Conservation (phyloP, 2,797 vertebrate genomes). For the Lycodopsis pacificus region DNA sequence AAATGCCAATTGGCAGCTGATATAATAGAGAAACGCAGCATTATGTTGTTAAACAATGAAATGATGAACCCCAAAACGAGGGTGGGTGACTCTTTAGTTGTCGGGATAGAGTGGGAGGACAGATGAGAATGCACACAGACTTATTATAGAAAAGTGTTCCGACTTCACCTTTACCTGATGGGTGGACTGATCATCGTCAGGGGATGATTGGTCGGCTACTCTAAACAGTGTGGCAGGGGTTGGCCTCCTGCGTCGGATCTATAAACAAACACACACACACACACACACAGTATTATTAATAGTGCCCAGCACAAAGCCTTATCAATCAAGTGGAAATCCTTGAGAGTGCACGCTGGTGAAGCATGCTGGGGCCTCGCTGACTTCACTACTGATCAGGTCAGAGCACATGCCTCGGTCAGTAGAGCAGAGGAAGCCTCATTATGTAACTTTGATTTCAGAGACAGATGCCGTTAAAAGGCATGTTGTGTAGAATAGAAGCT, state of each 20-base stretch:
- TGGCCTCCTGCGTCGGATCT: conserved; percentile 96
- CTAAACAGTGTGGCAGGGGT: conserved; percentile 96
- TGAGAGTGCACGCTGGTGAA: conserved; percentile 25
- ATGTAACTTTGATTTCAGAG: conserved; percentile 13
- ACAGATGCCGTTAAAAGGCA: background rate
- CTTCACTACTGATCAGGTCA: conserved; percentile 39
- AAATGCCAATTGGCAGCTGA: background rate
- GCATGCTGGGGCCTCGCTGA: conserved; percentile 5
- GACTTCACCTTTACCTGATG: conserved; percentile 90
- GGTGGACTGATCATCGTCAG: conserved; percentile 90
- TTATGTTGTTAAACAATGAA: background rate
- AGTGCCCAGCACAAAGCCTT: conserved; percentile 7
- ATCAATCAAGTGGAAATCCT: conserved; percentile 45
- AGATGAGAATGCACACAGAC: conserved; percentile 21
- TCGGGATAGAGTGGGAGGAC: background rate
- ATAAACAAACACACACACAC: conserved; percentile 36
- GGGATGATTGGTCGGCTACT: conserved; percentile 92
- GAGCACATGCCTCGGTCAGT: conserved; percentile 8
- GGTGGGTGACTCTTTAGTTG: background rate
- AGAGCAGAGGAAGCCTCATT: conserved; percentile 29
- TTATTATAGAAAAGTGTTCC: conserved; percentile 46
- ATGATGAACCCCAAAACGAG: background rate
- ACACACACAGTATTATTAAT: conserved; percentile 57
- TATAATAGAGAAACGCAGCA: background rate
- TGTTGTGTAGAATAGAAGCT: conserved; percentile 5